Evolutionary conservation across 2,888 invertebrate genomes (phyloP).

Genomic region (Agrotis ipsilon): DNA sequence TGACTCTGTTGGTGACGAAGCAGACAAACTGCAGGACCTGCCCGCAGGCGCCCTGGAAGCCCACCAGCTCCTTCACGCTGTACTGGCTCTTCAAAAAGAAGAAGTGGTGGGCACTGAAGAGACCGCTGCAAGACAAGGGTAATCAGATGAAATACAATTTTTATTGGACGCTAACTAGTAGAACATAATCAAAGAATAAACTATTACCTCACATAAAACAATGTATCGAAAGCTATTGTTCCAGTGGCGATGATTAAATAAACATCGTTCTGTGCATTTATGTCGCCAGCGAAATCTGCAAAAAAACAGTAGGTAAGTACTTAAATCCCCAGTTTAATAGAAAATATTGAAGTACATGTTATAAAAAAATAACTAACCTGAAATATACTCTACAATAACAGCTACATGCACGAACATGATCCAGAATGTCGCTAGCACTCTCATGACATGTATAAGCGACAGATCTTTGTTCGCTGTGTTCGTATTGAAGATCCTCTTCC

Average conservation of each 20-base stretch:
- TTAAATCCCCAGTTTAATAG: neutral
- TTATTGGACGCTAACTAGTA: neutral
- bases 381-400: constrained; percentile 92
- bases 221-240: constrained; percentile 91
- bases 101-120: constrained; percentile 92
- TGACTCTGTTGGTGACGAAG: constrained; percentile 89
- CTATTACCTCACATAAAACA: constrained; percentile 92
- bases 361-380: constrained; percentile 81
- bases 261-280: constrained; percentile 82
- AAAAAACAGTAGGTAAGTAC: constrained; percentile 29
- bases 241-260: constrained; percentile 90
- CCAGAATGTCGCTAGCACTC: constrained; percentile 92
- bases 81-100: constrained; percentile 90
- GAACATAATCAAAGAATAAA: too few relatives aligned
- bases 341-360: too few relatives aligned
- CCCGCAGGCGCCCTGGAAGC: constrained; percentile 83
- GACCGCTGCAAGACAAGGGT: constrained; percentile 82
- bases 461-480: constrained; percentile 89
- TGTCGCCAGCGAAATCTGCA: constrained; percentile 87
- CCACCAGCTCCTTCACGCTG: constrained; percentile 86
- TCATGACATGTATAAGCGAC: constrained; percentile 91
- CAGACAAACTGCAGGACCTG: constrained; percentile 89
- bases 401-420: constrained; percentile 92
- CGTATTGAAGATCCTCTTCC: constrained; percentile 85
- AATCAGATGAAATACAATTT: neutral